Evolutionary conservation across 2,797 vertebrate genomes (phyloP).

Genomic region (Clarias fuscus): DNA sequence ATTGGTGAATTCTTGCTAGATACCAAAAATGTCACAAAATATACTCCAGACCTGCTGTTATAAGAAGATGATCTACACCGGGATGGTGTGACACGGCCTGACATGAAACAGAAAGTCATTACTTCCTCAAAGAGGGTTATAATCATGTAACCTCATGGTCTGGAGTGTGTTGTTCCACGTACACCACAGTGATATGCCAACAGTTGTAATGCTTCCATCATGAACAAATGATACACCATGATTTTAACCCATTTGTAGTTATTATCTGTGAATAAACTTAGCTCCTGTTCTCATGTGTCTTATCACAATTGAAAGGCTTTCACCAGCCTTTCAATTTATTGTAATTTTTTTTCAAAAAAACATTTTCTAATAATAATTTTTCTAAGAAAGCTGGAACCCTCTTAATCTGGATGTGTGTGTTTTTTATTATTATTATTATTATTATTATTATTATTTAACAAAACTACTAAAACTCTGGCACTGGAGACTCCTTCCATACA

Average conservation of each 20-base stretch:
- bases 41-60: background rate
- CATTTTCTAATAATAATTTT: background rate
- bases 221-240: background rate
- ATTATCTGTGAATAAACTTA: background rate
- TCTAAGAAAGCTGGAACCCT: background rate
- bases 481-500: background rate
- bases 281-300: background rate
- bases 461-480: background rate
- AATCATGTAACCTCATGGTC: background rate
- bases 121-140: background rate
- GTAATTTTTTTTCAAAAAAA: too few relatives aligned
- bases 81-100: background rate
- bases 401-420: background rate
- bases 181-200: background rate
- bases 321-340: background rate
- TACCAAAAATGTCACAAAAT: background rate
- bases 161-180: background rate
- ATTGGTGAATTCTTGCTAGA: background rate
- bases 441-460: too few relatives aligned
- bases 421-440: too few relatives aligned
- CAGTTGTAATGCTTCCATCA: background rate
- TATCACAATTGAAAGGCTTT: background rate
- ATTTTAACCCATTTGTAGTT: background rate
- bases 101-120: background rate
- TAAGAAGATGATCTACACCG: background rate